Percentiles rank a stretch among this genome's conserved stretches.
These are phyloP conservation scores for Ornithoptera alexandrae DNA, from an alignment of 2,888 invertebrate genomes.

Conservation along the genomic window DNA sequence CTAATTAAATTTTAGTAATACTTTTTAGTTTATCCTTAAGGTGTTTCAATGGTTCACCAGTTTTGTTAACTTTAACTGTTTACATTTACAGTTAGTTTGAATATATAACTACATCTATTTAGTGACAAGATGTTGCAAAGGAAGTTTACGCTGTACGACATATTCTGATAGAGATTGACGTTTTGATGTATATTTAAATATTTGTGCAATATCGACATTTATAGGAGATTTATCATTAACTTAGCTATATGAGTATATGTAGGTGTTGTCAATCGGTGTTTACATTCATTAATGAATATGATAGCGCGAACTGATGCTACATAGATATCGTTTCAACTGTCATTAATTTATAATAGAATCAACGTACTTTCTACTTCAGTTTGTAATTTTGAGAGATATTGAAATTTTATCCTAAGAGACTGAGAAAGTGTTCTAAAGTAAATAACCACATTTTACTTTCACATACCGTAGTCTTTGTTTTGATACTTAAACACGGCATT, in stretches of 20 bases:
- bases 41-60: too few relatives aligned
- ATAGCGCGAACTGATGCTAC: background rate
- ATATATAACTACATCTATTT: too few relatives aligned
- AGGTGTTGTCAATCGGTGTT: slow-evolving; percentile 68
- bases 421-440: slow-evolving; percentile 75
- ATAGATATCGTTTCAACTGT: slow-evolving; percentile 27
- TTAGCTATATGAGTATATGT: slow-evolving; percentile 45
- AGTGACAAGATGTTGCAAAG: too few relatives aligned
- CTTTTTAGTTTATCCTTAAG: too few relatives aligned
- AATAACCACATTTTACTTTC: slow-evolving; percentile 34
- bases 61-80: too few relatives aligned
- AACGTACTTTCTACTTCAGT: slow-evolving; percentile 31
- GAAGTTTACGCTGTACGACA: background rate
- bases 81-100: too few relatives aligned
- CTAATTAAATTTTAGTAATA: too few relatives aligned
- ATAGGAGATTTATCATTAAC: slow-evolving; percentile 45
- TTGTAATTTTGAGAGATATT: slow-evolving; percentile 47
- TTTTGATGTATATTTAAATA: slow-evolving; percentile 21
- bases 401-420: slow-evolving; percentile 75
- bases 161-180: background rate
- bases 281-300: slow-evolving; percentile 33
- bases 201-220: slow-evolving; percentile 35
- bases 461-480: slow-evolving; percentile 8
- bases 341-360: slow-evolving; percentile 25
- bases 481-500: background rate